Evolutionary conservation across 2,888 invertebrate species (phyloP), one percentile per base, ranked within the genome.

Genomic region (Tridacna gigas): DNA sequence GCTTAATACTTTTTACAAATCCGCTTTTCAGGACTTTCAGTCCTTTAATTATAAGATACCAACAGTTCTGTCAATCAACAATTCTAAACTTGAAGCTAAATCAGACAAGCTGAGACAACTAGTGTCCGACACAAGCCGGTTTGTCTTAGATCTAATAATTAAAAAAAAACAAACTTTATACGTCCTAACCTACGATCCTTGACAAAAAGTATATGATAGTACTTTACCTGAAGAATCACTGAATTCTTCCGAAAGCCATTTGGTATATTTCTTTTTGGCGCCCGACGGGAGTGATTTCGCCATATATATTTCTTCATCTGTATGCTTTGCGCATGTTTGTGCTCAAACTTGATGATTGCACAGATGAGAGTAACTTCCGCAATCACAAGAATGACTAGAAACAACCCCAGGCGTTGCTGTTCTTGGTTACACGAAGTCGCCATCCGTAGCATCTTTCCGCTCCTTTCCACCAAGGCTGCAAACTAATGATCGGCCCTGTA

Each of bases 391-490:
- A 78, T 56, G n/a, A 86, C 25, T 9, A 83, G 79, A 74, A 86
- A 86, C 48, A 71, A 20, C 63, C 79, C 86, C 51, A 86, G 77
- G 65, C 83, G 81, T 28, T 80, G 80, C 82, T 86, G 86, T 25
- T 83, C 77, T 12, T 51, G 56, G 78, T 83, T 83, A 77, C 86
- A 86, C 12, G 67, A 51, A 25, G 67, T 74, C 79, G 82, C 67
- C 80, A 82, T 83, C 28, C 67, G 79, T 15, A 83, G 67, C 83
- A 86, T 86, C 11, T 26, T 37, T 37, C 3, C 7, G 37, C 7
- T 37, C 2, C 37, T 37, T 2, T 37, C 7, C 37, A 4, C 2
- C 7, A n/a, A n/a, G n/a, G n/a, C 3, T 37, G 7, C 37, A 7
- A 37, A 37, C 3, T 37, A 37, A 37, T 37, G 37, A 37, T 37